These are phyloP conservation scores for Ormyrus thymus DNA, from an alignment of 2,888 invertebrate genomes.

Conservation along the genomic window DNA sequence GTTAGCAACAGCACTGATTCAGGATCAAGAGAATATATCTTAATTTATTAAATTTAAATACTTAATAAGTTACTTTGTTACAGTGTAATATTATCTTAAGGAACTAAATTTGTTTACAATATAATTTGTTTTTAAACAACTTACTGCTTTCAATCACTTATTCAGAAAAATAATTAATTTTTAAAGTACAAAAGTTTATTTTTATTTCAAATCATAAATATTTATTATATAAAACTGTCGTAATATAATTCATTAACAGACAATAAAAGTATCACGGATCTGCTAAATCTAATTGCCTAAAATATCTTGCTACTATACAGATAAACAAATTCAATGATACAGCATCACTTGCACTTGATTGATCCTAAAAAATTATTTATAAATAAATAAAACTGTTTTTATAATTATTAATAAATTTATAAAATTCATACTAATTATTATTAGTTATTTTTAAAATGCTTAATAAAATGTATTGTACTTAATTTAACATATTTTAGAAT, in stretches of 20 bases:
- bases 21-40: slow-evolving; percentile 81
- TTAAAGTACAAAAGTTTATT: slow-evolving; percentile 53
- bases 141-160: slow-evolving; percentile 45
- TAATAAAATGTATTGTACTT: background rate
- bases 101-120: slow-evolving; percentile 51
- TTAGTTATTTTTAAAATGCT: background rate
- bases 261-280: slow-evolving; percentile 73
- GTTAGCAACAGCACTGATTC: slow-evolving; percentile 80
- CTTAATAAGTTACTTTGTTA: slow-evolving; percentile 53
- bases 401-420: slow-evolving; percentile 11
- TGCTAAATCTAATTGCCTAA: slow-evolving; percentile 84
- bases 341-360: slow-evolving; percentile 66
- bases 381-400: background rate
- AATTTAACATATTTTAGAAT: slow-evolving; percentile 22
- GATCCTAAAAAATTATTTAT: slow-evolving; percentile 57
- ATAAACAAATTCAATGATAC: slow-evolving; percentile 83
- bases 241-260: slow-evolving; percentile 42
- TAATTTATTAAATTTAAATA: slow-evolving; percentile 57
- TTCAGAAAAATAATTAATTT: slow-evolving; percentile 37
- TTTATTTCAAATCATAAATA: slow-evolving; percentile 53
- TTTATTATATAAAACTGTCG: slow-evolving; percentile 42
- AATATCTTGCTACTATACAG: slow-evolving; percentile 85
- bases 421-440: slow-evolving; percentile 7
- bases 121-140: slow-evolving; percentile 42
- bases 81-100: slow-evolving; percentile 51